Evolutionary conservation across 2,113 vertebrate genomes (phyloP).

Genomic region (Oreochromis tanganicae): DNA sequence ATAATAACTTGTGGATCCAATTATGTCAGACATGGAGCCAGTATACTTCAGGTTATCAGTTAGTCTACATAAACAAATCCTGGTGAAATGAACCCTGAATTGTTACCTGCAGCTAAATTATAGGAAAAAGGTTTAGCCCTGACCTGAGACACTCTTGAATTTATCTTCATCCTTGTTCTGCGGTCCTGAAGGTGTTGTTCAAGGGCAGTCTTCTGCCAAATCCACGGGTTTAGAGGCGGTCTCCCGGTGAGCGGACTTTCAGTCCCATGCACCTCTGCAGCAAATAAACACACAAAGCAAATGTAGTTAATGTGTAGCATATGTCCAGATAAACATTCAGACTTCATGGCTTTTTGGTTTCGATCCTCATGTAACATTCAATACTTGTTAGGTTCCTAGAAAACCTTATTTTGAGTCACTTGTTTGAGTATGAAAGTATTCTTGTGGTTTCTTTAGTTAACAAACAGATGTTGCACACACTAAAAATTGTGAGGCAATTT

Average conservation of each 20-base stretch:
- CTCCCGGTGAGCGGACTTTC: slow-evolving; percentile 43
- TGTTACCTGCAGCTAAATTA: background rate
- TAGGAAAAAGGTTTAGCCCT: background rate
- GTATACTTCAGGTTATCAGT: background rate
- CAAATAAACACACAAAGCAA: background rate
- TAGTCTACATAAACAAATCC: background rate
- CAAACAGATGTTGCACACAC: background rate
- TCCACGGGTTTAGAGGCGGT: slow-evolving; percentile 32
- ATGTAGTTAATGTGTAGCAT: background rate
- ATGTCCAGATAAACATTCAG: background rate
- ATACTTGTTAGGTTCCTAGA: background rate
- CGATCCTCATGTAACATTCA: background rate
- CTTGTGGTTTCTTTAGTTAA: background rate
- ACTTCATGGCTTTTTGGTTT: background rate
- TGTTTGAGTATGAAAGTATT: background rate
- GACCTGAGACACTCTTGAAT: slow-evolving; percentile 47
- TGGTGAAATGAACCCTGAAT: background rate
- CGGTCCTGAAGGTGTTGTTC: slow-evolving; percentile 28
- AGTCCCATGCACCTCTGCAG: slow-evolving; percentile 58
- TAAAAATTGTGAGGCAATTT: background rate
- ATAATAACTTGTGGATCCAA: background rate
- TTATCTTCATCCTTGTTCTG: slow-evolving; percentile 57
- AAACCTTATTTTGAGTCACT: background rate
- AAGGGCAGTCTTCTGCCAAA: slow-evolving; percentile 38
- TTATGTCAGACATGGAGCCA: background rate